These are phyloP conservation scores for Pachliopta kotzebuea DNA, from an alignment of 2,888 invertebrate genomes.

Conservation along the genomic window DNA sequence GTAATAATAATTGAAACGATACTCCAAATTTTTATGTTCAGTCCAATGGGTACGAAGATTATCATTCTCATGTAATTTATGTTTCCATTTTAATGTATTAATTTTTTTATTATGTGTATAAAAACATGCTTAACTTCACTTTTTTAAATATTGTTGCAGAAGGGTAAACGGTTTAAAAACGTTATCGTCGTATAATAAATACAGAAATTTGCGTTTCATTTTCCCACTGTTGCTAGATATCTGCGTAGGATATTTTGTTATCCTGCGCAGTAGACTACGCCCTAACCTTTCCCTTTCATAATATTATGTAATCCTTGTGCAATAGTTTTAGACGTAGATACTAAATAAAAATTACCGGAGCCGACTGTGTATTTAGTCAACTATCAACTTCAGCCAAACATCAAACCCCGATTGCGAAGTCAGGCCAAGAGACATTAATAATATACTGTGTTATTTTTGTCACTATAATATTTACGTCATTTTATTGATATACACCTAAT, in stretches of 20 bases:
- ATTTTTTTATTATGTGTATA: too few relatives aligned
- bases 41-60: too few relatives aligned
- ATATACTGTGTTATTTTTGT: too few relatives aligned
- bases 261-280: conserved; percentile 1
- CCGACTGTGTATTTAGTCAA: background rate
- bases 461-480: too few relatives aligned
- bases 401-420: background rate
- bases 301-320: background rate
- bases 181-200: background rate
- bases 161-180: background rate
- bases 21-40: background rate
- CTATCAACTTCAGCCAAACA: background rate
- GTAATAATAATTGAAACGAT: background rate
- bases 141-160: too few relatives aligned
- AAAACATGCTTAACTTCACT: too few relatives aligned
- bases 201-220: background rate
- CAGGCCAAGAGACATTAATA: too few relatives aligned
- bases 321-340: background rate
- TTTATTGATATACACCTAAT: background rate
- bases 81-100: too few relatives aligned
- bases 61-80: too few relatives aligned
- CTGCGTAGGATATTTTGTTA: background rate
- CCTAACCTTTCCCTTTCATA: background rate
- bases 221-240: background rate
- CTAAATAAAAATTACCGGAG: background rate